Evolutionary conservation across 1,140 invertebrate species (phyloP).

Genomic region (Coboldia fuscipes): DNA sequence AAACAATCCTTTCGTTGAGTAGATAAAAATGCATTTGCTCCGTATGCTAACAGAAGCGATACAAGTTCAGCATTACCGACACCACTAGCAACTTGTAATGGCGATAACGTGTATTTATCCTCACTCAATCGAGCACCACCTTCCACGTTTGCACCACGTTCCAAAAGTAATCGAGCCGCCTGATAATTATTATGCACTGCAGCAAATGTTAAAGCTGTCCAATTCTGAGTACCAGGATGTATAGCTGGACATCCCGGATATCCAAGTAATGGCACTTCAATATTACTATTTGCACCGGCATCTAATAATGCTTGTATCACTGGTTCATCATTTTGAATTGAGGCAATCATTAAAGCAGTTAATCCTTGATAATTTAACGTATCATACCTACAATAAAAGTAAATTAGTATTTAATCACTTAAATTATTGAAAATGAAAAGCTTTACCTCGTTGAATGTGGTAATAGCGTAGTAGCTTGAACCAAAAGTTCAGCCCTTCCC

Average conservation of each 20-base stretch:
- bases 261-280: conserved; percentile 33
- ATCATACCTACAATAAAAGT: too few species aligned
- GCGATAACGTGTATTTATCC: conserved; percentile 67
- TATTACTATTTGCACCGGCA: conserved; percentile 51
- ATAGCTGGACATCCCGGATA: conserved; percentile 22
- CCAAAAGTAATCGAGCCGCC: conserved; percentile 37
- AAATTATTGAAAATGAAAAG: conserved; percentile 14
- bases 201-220: conserved; percentile 54
- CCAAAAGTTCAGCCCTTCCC: conserved; percentile 52
- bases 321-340: conserved; percentile 55
- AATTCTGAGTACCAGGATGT: conserved; percentile 52
- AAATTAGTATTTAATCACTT: conserved; percentile 4
- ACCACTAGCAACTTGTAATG: conserved; percentile 63
- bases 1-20: conserved; percentile 62
- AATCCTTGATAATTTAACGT: conserved; percentile 59
- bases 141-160: conserved; percentile 63
- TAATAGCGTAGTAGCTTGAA: conserved; percentile 52
- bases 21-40: conserved; percentile 68
- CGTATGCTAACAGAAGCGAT: conserved; percentile 52
- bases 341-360: conserved; percentile 61
- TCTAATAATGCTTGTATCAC: conserved; percentile 48
- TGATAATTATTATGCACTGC: conserved; percentile 32
- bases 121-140: conserved; percentile 59
- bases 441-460: conserved; percentile 43
- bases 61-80: conserved; percentile 63